Base-by-base conservation (phyloP, 2,888 invertebrate genomes). In the Bembecia ichneumoniformis region DNA sequence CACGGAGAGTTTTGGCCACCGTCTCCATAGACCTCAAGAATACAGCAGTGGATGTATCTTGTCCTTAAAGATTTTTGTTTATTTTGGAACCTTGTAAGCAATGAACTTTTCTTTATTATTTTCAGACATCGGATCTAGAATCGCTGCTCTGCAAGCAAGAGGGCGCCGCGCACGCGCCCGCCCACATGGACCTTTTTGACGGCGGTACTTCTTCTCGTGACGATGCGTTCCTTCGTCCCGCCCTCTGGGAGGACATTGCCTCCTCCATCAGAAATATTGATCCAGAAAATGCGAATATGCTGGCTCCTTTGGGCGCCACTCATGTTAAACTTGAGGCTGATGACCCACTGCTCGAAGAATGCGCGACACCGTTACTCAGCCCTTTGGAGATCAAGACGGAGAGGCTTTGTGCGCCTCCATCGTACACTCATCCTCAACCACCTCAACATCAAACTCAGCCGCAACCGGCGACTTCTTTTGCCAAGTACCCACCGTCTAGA, bases 191-290 rank as follows among this genome's bases (percentile, higher is more conserved):
- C 71, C 80, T 87, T 50, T 87, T 88, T 71, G 84, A 88, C 56
- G 79, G 90, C 43, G 88, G 89, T 48, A 76, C 88, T 49, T 83
- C 84, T 55, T 82, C 89, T 80, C 73, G 93, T 76, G 96, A 96
- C 81, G 96, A 96, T 83, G 93, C 94, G 49, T 96, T 94, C 83
- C 91, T 95, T 61, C 92, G 95, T 65, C 95, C 96, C 45, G 94
- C 95, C 35, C 89, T 96, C 43, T 96, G 96, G 96, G 96, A 96
- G 83, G 96, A 96, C 87, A 95, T 96, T 74, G 93, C 95, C 58
- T 94, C 94, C 76, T 95, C 95, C 69, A 95, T 96, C 80, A 92
- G 95, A 74, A 96, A 95, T 79, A 92, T 96, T 71, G 96, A 96
- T 76, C 94, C 95, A 28, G 95, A 95, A 77, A 96, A 96, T 74